Evolutionary conservation across 1,140 invertebrate species (phyloP), one percentile per base, ranked within the genome.

Genomic region (Dendrolimus punctatus): DNA sequence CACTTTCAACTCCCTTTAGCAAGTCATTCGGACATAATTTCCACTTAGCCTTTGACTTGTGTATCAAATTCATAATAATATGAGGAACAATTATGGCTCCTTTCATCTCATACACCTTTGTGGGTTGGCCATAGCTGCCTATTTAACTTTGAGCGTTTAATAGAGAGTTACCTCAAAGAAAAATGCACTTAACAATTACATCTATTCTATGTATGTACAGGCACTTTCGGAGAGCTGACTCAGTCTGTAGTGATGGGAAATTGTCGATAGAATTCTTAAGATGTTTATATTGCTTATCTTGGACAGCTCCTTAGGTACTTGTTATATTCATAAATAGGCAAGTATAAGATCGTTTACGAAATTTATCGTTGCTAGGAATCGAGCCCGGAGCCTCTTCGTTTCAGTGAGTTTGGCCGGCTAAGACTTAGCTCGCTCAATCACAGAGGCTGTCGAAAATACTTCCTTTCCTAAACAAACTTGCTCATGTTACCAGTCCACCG

Each of bases 121-220:
- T 73, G 73, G 72, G 64, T 66, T 53, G 60, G 60, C 63, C 75
- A 81, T 77, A 81, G 73, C 80, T 70, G 76, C 71, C 77, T 76
- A 85, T 85, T 85, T 83, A 69, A 76, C 75, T 83, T 79, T 70
- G 73, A 81, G 78, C 71, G 66, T 73, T 77, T 85, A 85, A 85
- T 85, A 83, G 80, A 81, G 81, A 85, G 78, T 85, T 80, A 85
- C 82, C 76, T 85, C 82, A 85, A 85, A 85, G 82, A 85, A 85
- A 85, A 85, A 85, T 85, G 77, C 83, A 83, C 82, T 83, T 77
- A 80, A 81, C 80, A 82, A 85, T 83, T 83, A 85, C 76, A 79
- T 74, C 72, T 85, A 83, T 67, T 23, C 75, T 83, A 83, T 79
- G 76, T 80, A 81, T 78, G 72, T 80, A 80, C 76, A 67, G 74